phyloP scores from a whole-genome alignment of 1,140 invertebrate species.

The Phymastichus coffea region DNA sequence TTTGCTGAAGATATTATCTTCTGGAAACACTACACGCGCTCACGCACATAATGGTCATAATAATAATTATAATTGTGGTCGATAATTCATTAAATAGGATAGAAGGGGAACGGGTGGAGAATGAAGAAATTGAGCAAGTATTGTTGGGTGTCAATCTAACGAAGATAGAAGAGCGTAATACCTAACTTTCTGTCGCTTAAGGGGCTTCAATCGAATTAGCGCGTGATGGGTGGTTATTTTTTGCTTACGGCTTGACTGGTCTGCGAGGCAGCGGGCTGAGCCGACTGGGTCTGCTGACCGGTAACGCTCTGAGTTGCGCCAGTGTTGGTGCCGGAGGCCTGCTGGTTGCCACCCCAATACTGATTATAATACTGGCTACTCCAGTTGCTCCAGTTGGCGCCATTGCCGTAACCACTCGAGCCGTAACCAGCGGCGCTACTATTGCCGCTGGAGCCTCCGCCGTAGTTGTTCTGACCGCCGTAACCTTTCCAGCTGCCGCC shows the following conservation, averaged over 20 bases:
- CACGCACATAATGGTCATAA: too few species aligned
- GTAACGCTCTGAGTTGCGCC: slow-evolving; percentile 6
- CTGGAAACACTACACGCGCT: too few species aligned
- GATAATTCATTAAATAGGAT: too few species aligned
- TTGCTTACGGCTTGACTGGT: slow-evolving; percentile 51
- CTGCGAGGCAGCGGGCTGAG: slow-evolving; percentile 24
- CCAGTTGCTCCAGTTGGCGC: slow-evolving; percentile 52
- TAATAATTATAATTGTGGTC: too few species aligned
- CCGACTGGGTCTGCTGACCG: slow-evolving; percentile 40
- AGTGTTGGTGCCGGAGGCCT: slow-evolving; percentile 16
- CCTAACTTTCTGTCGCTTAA: too few species aligned
- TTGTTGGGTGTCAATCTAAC: too few species aligned
- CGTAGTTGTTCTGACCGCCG: slow-evolving; percentile 43
- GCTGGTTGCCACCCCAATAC: slow-evolving; percentile 42
- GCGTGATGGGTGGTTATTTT: too few species aligned
- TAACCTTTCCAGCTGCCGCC: slow-evolving; percentile 51
- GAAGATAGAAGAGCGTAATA: too few species aligned
- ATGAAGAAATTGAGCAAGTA: too few species aligned
- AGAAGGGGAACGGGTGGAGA: too few species aligned
- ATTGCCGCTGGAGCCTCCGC: slow-evolving; percentile 24
- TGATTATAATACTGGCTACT: slow-evolving; percentile 55
- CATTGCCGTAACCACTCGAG: slow-evolving; percentile 47
- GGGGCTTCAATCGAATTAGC: too few species aligned
- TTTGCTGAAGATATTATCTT: too few species aligned
- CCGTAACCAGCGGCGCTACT: slow-evolving; percentile 31